phyloP scores from a whole-genome alignment of 2,888 invertebrate species.

The Pseudeuparius sepicola region DNA sequence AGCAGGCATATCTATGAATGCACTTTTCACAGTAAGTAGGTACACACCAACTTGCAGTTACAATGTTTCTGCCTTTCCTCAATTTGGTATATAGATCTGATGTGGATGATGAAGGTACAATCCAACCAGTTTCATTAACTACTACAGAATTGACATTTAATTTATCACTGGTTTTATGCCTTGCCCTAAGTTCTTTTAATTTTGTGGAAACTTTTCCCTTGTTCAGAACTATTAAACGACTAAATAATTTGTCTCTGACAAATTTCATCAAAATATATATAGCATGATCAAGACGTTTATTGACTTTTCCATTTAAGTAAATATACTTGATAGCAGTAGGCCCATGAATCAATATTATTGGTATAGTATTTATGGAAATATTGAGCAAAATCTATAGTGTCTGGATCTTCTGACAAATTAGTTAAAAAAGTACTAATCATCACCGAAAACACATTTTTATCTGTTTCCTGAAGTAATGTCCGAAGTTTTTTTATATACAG shows the following conservation, averaged over 20 bases:
- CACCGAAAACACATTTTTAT: slow-evolving; percentile 14
- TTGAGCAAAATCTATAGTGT: slow-evolving; percentile 15
- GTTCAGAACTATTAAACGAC: slow-evolving; percentile 19
- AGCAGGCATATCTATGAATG: slow-evolving; percentile 16
- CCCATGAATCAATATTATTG: slow-evolving; percentile 18
- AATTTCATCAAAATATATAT: slow-evolving; percentile 23
- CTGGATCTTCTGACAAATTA: slow-evolving; percentile 9
- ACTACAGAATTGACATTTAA: slow-evolving; percentile 9
- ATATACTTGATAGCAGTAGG: slow-evolving; percentile 21
- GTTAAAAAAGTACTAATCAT: slow-evolving; percentile 16
- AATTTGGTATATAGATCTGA: slow-evolving; percentile 4
- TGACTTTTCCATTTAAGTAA: slow-evolving; percentile 22
- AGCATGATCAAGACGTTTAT: slow-evolving; percentile 23
- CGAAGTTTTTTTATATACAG: slow-evolving; percentile 15
- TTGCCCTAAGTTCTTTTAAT: slow-evolving; percentile 11
- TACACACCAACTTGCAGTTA: slow-evolving; percentile 2
- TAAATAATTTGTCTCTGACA: slow-evolving; percentile 23
- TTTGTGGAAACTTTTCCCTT: slow-evolving; percentile 24
- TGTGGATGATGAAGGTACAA: slow-evolving; percentile 9
- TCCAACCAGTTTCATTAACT: slow-evolving; percentile 12
- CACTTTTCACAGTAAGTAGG: slow-evolving; percentile 10
- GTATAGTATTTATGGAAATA: slow-evolving; percentile 20
- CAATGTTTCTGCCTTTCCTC: slow-evolving; percentile 3
- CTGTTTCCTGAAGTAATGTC: slow-evolving; percentile 18
- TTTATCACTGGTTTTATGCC: slow-evolving; percentile 13